These are phyloP conservation scores for Sapayoa aenigma DNA, from an alignment of 2,113 vertebrate species.

Conservation along the genomic window DNA sequence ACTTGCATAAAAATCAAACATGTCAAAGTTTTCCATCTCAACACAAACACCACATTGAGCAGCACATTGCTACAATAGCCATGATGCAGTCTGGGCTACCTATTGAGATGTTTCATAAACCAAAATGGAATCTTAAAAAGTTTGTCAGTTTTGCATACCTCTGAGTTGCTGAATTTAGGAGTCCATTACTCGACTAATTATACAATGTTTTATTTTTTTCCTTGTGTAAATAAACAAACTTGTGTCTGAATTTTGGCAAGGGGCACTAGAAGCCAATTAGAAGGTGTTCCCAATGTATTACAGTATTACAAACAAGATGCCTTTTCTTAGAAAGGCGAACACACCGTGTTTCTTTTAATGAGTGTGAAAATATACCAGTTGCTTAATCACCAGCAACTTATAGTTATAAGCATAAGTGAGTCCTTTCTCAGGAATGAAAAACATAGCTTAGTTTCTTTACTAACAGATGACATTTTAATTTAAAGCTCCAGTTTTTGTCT, in stretches of 20 bases:
- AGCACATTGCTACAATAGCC: slow-evolving; percentile 76
- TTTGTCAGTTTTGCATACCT: slow-evolving; percentile 78
- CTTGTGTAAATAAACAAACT: slow-evolving; percentile 81
- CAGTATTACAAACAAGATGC: slow-evolving; percentile 81
- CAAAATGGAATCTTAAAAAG: slow-evolving; percentile 80
- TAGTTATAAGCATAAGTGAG: slow-evolving; percentile 62
- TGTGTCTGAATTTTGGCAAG: slow-evolving; percentile 81
- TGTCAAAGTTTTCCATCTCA: slow-evolving; percentile 78
- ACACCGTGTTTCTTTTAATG: slow-evolving; percentile 79
- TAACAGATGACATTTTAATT: slow-evolving; percentile 68
- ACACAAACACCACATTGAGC: slow-evolving; percentile 76
- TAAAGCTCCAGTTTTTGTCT: slow-evolving; percentile 51
- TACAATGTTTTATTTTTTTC: slow-evolving; percentile 78
- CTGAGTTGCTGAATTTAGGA: slow-evolving; percentile 78
- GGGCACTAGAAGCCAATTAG: slow-evolving; percentile 79
- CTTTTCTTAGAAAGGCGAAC: slow-evolving; percentile 81
- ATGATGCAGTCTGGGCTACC: slow-evolving; percentile 72
- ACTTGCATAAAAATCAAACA: slow-evolving; percentile 83
- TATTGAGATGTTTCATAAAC: slow-evolving; percentile 75
- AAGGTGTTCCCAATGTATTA: slow-evolving; percentile 80
- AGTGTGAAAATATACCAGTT: slow-evolving; percentile 79
- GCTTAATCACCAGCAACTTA: slow-evolving; percentile 77
- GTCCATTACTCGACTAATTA: slow-evolving; percentile 79
- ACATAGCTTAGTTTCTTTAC: slow-evolving; percentile 47
- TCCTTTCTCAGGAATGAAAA: slow-evolving; percentile 66